Base-by-base conservation (phyloP, 2,113 vertebrate genomes). In the Neotragus moschatus region DNA sequence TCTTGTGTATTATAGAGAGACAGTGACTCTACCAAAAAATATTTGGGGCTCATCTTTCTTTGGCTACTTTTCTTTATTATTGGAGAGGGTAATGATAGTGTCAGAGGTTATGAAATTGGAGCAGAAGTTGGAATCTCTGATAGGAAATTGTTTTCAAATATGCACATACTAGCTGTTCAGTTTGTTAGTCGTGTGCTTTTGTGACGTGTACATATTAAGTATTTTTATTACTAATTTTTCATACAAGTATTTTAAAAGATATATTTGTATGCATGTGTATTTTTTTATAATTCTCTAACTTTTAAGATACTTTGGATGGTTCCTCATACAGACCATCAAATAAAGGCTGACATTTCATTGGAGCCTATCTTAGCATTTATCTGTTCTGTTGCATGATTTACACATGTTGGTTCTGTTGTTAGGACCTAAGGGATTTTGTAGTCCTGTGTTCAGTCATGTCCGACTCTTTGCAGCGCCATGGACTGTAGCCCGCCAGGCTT, bases 241-340 rank as follows among this genome's bases (percentile, higher is more conserved):
- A 82, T 26, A 70, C 55, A 55, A 90, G 12, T 82, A 66, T 77
- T 92, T 96, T 45, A 70, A 89, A 70, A 53, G 43, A 49, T 23
- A 25, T 63, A 19, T 93, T 93, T 96, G 9, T 77, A 58, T 94
- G 23, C 17, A 63, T 55, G 23, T 87, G 25, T 63, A 70, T 70
- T 94, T 81, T 81, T 92, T 92, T 70, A 77, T 81, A 94, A 92
- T 77, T 90, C 61, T 92, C 51, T 55, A 63, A 63, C 19, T 93
- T 95, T 77, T 79, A 66, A 77, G 47, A 66, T 47, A 10, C 56
- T 90, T 66, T 56, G 43, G 60, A 49, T 87, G 14, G 2, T 90
- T 87, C 73, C 30, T 92, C 73, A 85, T 86, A 66, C n/a, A 63
- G 87, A 90, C 14, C 61, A 82, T 87, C n/a, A 66, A 58, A 79